These are phyloP conservation scores for Puntigrus tetrazona DNA, from an alignment of 2,113 vertebrate genomes.

Conservation along the genomic window DNA sequence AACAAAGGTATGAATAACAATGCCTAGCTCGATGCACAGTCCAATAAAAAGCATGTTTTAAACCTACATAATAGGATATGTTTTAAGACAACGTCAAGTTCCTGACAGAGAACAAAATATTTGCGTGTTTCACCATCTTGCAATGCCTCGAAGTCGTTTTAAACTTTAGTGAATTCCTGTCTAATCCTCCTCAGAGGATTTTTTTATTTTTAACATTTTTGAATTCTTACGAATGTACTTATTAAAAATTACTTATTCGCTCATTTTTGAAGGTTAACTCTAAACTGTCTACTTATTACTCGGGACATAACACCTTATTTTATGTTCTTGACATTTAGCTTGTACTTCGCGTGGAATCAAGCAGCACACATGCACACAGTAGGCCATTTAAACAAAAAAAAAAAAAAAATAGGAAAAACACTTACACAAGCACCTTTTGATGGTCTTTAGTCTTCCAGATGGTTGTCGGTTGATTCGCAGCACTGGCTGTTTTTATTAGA, in stretches of 20 bases:
- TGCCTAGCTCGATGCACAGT: not conserved
- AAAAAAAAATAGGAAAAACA: not conserved
- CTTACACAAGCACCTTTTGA: not conserved
- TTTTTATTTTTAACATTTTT: too few species aligned
- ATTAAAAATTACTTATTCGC: too few species aligned
- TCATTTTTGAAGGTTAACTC: too few species aligned
- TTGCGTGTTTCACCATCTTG: not conserved
- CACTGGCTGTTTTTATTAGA: constrained; percentile 37
- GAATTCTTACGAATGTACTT: too few species aligned
- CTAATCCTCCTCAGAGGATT: too few species aligned
- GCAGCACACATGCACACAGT: not conserved
- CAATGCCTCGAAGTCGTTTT: not conserved
- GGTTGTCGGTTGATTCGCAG: constrained; percentile 14
- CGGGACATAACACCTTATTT: not conserved
- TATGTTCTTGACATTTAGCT: not conserved
- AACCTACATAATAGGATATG: not conserved
- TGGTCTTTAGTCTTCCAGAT: constrained; percentile 35
- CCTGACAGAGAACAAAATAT: not conserved
- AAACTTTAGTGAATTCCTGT: not conserved
- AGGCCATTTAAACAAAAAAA: too few species aligned
- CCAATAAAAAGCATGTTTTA: not conserved
- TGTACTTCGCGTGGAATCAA: not conserved
- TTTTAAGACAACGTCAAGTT: not conserved
- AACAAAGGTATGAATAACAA: not conserved
- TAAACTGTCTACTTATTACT: not conserved